These are phyloP conservation scores for Camptogramma bilineatum DNA, from an alignment of 2,888 invertebrate genomes.

Conservation along the genomic window DNA sequence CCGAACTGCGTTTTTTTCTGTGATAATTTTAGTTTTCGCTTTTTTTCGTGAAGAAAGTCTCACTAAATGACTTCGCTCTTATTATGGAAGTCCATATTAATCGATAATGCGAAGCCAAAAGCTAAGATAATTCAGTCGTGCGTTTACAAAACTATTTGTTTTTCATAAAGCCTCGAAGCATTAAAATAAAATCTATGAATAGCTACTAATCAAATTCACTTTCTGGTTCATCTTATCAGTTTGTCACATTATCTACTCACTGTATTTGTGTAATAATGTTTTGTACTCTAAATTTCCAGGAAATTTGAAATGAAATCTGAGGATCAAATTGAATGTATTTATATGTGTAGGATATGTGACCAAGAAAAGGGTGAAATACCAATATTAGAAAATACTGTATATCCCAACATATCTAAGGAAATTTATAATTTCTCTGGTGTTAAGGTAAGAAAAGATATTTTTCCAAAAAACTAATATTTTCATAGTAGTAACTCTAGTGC, in stretches of 20 bases:
- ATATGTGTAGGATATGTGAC: constrained; percentile 70
- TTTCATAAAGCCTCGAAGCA: too few species aligned
- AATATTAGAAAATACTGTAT: constrained; percentile 68
- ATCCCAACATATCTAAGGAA: constrained; percentile 71
- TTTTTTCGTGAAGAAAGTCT: too few species aligned
- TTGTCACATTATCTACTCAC: too few species aligned
- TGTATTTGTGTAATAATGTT: too few species aligned
- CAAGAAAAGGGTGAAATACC: constrained; percentile 66
- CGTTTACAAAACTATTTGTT: background rate
- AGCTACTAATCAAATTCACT: too few species aligned
- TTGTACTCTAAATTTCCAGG: constrained; percentile 53
- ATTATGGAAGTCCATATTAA: constrained; percentile 72
- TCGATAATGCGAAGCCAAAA: constrained; percentile 64
- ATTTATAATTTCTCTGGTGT: constrained; percentile 72
- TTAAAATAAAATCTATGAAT: too few species aligned
- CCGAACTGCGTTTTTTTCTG: too few species aligned
- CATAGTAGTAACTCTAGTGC: background rate
- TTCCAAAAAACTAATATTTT: too few species aligned
- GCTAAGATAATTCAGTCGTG: constrained; percentile 64
- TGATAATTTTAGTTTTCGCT: too few species aligned
- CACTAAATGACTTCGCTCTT: constrained; percentile 68
- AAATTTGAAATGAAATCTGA: constrained; percentile 43
- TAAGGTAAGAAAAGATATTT: constrained; percentile 59
- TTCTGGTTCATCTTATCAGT: too few species aligned
- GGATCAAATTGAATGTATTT: constrained; percentile 22